Evolutionary conservation across 37 sponge, comb jelly and placozoan genomes (phyloP).

Genomic region (Ianthella basta): DNA sequence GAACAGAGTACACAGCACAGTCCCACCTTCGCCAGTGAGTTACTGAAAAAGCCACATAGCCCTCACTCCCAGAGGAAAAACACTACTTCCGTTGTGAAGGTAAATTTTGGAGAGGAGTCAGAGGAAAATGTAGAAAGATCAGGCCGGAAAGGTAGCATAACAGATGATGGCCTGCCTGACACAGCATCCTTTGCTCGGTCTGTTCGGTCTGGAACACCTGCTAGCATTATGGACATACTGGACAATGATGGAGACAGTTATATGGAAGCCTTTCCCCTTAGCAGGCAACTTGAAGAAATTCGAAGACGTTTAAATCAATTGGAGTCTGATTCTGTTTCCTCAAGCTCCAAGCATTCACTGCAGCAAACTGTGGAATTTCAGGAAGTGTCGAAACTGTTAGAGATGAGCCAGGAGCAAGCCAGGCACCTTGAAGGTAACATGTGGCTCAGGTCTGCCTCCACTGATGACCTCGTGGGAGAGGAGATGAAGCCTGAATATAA

Average conservation of each 20-base stretch:
- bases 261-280: background rate
- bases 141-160: background rate
- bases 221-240: constrained; percentile 16
- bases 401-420: background rate
- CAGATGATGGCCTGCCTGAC: constrained; percentile 10
- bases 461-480: background rate
- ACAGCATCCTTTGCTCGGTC: background rate
- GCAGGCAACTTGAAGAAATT: background rate
- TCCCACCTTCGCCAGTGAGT: background rate
- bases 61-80: constrained; percentile 9
- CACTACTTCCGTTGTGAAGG: background rate
- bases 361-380: background rate
- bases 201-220: constrained; percentile 5
- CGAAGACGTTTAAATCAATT: background rate
- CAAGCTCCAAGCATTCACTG: too few relatives aligned
- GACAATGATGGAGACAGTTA: constrained; percentile 16
- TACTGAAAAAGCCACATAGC: background rate
- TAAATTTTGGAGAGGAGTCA: constrained; percentile 15
- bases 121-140: background rate
- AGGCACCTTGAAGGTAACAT: background rate
- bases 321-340: background rate
- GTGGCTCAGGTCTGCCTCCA: background rate
- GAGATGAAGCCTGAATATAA: constrained; percentile 9
- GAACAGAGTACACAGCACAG: background rate
- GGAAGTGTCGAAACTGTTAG: background rate